A percentile compares a stretch with the other conserved stretches of the same genome.
Evolutionary conservation across 30 jellyfish, hydroid and myxozoan species (phyloP).

Genomic region (Hydra vulgaris): DNA sequence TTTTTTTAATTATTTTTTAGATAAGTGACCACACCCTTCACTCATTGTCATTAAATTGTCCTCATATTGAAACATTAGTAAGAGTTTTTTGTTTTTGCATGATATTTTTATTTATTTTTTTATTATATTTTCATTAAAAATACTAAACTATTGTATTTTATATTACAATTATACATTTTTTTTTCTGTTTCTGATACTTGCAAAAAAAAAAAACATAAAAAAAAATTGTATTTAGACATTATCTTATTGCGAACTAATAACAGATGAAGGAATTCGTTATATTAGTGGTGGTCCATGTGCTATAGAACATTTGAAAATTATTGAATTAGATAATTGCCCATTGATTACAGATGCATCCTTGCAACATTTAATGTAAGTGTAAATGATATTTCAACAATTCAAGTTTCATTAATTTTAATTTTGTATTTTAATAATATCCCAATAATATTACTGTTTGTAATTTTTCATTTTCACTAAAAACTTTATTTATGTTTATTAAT

Average conservation of each 20-base stretch:
- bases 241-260: conserved; percentile 76
- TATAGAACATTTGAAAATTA: conserved; percentile 71
- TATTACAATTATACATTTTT: too few relatives aligned
- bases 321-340: conserved; percentile 92
- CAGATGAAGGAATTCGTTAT: conserved; percentile 94
- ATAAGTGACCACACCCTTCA: conserved; percentile 77
- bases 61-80: conserved; percentile 73
- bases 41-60: conserved; percentile 79
- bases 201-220: neutral
- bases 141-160: too few relatives aligned
- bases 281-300: conserved; percentile 96
- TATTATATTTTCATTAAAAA: too few relatives aligned
- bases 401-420: too few relatives aligned
- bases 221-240: conserved; percentile 44
- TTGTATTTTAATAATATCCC: too few relatives aligned
- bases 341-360: conserved; percentile 67
- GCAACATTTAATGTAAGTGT: conserved; percentile 64
- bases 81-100: neutral
- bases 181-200: too few relatives aligned
- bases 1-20: conserved; percentile 23
- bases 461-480: too few relatives aligned
- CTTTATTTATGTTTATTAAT: too few relatives aligned
- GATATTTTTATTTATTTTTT: too few relatives aligned
- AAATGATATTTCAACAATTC: neutral
- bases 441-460: too few relatives aligned